Evolutionary conservation across 2,113 vertebrate genomes (phyloP).

Genomic region (Muntiacus muntjak): DNA sequence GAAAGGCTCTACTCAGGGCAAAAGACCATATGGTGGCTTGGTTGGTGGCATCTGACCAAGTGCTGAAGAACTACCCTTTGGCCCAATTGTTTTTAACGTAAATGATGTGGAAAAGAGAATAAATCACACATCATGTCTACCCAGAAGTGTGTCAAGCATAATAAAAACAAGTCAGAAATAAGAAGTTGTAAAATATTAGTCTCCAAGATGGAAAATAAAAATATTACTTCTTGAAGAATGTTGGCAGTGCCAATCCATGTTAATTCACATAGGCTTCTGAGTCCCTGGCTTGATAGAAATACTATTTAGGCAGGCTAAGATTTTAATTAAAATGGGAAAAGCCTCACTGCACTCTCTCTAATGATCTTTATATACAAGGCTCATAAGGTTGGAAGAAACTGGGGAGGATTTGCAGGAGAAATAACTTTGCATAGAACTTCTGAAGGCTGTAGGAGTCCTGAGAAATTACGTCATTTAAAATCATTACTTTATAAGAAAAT

Average conservation of each 20-base stretch:
- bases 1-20: conserved; percentile 10
- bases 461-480: not conserved
- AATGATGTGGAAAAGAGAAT: not conserved
- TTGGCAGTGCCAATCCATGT: not conserved
- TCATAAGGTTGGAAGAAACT: not conserved
- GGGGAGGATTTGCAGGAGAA: not conserved
- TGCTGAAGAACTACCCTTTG: not conserved
- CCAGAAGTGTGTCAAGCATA: not conserved
- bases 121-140: not conserved
- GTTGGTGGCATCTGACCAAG: conserved; percentile 36
- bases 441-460: not conserved
- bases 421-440: not conserved
- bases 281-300: not conserved
- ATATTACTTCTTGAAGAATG: not conserved
- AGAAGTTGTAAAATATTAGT: not conserved
- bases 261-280: not conserved
- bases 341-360: not conserved
- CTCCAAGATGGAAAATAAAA: conserved; percentile 8
- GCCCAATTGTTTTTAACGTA: not conserved
- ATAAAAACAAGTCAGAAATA: not conserved
- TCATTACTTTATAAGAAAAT: conserved; percentile 2
- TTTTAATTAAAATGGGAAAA: conserved; percentile 47
- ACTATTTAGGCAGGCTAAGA: not conserved
- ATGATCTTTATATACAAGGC: not conserved
- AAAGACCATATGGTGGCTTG: conserved; percentile 11